Evolutionary conservation across 1,140 invertebrate genomes (phyloP).

Genomic region (Phortica variegata): DNA sequence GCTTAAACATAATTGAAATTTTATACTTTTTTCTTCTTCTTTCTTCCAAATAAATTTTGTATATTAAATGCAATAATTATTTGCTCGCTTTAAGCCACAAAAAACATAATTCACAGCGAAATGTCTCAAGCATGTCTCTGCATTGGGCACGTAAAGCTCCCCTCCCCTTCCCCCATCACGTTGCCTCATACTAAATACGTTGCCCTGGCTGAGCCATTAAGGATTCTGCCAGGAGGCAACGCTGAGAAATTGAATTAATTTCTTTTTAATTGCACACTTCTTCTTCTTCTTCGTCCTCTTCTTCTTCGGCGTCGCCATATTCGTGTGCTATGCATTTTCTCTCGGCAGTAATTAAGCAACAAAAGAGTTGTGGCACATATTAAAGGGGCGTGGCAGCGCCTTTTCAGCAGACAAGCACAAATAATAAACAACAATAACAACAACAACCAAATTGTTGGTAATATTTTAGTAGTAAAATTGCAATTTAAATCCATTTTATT

Average conservation of each 20-base stretch:
- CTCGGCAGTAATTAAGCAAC: no score
- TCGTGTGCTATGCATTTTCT: no score
- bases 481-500: slow-evolving; percentile 30
- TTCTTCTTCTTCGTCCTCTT: no score
- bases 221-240: slow-evolving; percentile 5
- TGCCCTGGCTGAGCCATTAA: neutral
- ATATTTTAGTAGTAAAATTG: slow-evolving; percentile 20
- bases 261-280: slow-evolving; percentile 39
- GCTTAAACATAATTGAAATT: slow-evolving; percentile 50
- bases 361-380: no score
- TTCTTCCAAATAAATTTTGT: slow-evolving; percentile 10
- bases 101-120: neutral
- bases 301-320: no score
- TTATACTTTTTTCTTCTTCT: slow-evolving; percentile 15
- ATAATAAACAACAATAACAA: no score
- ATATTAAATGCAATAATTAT: slow-evolving; percentile 42
- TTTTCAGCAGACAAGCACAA: no score
- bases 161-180: neutral
- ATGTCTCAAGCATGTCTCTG: slow-evolving; percentile 18
- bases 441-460: slow-evolving; percentile 18
- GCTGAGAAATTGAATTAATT: slow-evolving; percentile 12
- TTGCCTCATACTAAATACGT: slow-evolving; percentile 1
- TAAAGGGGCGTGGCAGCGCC: slow-evolving; percentile 18
- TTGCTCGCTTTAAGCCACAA: slow-evolving; percentile 24
- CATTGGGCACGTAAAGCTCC: slow-evolving; percentile 9